A percentile compares a stretch with the other conserved stretches of the same genome.
Evolutionary conservation across 2,797 vertebrate species (phyloP).

Genomic region (Odontamblyopus rebecca): DNA sequence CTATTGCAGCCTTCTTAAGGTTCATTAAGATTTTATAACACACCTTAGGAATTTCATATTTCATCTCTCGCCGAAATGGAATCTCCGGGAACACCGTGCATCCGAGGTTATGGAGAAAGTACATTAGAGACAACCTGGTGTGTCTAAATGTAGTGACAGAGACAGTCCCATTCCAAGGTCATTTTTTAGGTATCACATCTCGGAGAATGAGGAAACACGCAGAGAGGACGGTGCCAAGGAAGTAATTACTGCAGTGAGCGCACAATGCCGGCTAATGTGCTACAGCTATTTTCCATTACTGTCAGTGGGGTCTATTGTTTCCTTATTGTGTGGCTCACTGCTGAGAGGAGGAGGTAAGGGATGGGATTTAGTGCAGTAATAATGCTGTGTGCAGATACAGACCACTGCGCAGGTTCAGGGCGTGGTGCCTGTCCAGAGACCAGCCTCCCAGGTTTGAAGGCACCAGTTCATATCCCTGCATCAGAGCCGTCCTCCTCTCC

Average conservation of each 20-base stretch:
- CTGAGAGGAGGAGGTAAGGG: not conserved
- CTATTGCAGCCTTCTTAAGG: constrained; percentile 14
- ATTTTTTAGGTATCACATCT: constrained; percentile 17
- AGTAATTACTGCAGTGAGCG: constrained; percentile 12
- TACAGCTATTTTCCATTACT: constrained; percentile 17
- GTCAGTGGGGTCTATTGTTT: constrained; percentile 3
- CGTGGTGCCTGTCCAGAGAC: constrained; percentile 95
- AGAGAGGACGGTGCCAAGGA: constrained; percentile 7
- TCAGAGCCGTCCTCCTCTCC: constrained; percentile 90
- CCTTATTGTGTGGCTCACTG: constrained; percentile 13
- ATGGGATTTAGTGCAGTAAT: constrained; percentile 1
- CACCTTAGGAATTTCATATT: constrained; percentile 12
- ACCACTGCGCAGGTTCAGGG: constrained; percentile 94
- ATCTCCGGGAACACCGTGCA: not conserved
- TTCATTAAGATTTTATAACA: constrained; percentile 22
- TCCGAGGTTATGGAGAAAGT: constrained; percentile 3
- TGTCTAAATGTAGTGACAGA: constrained; percentile 12
- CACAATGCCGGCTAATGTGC: constrained; percentile 11
- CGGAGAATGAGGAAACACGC: constrained; percentile 3
- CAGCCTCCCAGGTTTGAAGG: constrained; percentile 94
- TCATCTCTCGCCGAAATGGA: constrained; percentile 2
- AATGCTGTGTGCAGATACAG: constrained; percentile 51
- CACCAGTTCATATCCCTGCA: constrained; percentile 95
- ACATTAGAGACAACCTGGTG: constrained; percentile 10
- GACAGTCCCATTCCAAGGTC: constrained; percentile 9